Percentiles rank a stretch among this genome's conserved stretches.
phyloP scores from a whole-genome alignment of 1,140 invertebrate species.

The Cyclina sinensis region DNA sequence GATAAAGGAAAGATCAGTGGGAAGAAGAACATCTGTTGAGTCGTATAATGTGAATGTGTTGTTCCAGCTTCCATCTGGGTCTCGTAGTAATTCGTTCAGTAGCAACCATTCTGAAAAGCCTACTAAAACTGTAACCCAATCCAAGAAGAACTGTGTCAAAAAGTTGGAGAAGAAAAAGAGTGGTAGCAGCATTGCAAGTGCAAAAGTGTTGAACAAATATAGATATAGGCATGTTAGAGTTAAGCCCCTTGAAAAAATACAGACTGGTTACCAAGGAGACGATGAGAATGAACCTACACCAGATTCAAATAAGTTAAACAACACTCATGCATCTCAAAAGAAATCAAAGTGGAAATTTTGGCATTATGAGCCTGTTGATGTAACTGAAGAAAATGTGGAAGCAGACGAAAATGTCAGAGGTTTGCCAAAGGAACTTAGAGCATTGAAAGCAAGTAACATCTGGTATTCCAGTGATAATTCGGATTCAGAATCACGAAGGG shows the following conservation, averaged over 20 bases:
- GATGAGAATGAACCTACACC: constrained; percentile 54
- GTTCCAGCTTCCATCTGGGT: constrained; percentile 20
- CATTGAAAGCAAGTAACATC: background rate
- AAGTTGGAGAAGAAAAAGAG: constrained; percentile 28
- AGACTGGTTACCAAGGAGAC: constrained; percentile 57
- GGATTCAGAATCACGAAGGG: background rate
- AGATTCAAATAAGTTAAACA: background rate
- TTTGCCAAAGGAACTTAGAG: constrained; percentile 26
- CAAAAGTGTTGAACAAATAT: constrained; percentile 58
- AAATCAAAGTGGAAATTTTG: constrained; percentile 35
- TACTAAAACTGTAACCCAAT: background rate
- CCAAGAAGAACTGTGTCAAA: background rate
- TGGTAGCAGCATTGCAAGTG: constrained; percentile 32
- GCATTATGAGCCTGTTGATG: constrained; percentile 29
- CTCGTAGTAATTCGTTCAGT: constrained; percentile 44
- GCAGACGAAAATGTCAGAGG: background rate
- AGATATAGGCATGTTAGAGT: background rate
- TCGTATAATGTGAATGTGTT: constrained; percentile 41
- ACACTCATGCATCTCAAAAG: background rate
- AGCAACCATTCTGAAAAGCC: constrained; percentile 8
- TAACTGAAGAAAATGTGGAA: background rate
- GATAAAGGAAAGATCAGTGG: constrained; percentile 32
- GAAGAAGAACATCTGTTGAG: constrained; percentile 37
- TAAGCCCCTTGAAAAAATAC: background rate
- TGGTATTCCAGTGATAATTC: background rate